Evolutionary conservation across 2,797 vertebrate genomes (phyloP).

Genomic region (Distichodus sexfasciatus): DNA sequence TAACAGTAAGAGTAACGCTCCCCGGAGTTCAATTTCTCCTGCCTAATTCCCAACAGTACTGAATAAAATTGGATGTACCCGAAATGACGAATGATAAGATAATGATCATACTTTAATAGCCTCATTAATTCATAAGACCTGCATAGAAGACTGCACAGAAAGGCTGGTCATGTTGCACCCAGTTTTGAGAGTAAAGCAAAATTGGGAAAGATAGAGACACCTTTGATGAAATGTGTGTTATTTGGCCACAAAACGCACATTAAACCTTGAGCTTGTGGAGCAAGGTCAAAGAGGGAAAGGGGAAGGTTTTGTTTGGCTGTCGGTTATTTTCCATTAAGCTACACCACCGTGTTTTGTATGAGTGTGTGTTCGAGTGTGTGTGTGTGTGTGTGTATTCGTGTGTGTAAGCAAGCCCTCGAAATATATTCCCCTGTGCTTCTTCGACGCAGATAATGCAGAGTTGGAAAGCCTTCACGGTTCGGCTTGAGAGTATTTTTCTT

Average conservation of each 20-base stretch:
- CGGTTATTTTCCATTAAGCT: slow-evolving; percentile 33
- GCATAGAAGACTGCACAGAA: neutral
- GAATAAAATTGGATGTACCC: neutral
- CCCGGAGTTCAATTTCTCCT: neutral
- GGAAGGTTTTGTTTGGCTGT: slow-evolving; percentile 30
- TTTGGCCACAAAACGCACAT: neutral
- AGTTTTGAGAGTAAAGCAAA: too few relatives aligned
- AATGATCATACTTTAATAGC: neutral
- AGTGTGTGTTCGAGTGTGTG: neutral
- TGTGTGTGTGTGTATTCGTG: neutral
- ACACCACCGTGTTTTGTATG: neutral
- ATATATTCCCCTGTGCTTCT: slow-evolving; percentile 2
- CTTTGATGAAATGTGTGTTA: slow-evolving; percentile 1
- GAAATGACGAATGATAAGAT: neutral
- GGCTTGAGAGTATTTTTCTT: slow-evolving; percentile 5
- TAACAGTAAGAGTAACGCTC: neutral
- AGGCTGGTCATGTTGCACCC: neutral
- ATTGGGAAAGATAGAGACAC: neutral
- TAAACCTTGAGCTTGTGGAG: slow-evolving; percentile 24
- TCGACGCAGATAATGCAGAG: neutral
- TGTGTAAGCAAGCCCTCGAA: neutral
- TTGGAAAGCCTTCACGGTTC: slow-evolving; percentile 1
- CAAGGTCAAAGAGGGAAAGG: slow-evolving; percentile 40
- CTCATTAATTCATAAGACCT: neutral
- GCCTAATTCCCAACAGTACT: slow-evolving; percentile 1